These are phyloP conservation scores for Drosophila pandora DNA, from an alignment of 1,140 invertebrate genomes.

Conservation along the genomic window DNA sequence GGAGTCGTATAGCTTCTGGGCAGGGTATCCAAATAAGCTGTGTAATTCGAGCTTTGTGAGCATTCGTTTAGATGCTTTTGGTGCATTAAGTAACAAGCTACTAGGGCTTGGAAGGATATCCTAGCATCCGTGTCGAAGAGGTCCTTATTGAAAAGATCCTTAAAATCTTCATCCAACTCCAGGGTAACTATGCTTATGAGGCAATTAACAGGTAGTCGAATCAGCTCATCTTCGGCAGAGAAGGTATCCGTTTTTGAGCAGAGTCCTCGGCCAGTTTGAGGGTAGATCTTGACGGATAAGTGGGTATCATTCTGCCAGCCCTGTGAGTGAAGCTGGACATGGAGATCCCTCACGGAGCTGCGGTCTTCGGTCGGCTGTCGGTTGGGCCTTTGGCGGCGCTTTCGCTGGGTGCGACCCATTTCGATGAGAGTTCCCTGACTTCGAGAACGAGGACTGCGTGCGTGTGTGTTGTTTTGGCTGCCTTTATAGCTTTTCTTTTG, in stretches of 20 bases:
- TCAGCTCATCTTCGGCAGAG: conserved; percentile 47
- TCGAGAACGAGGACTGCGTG: conserved; percentile 1
- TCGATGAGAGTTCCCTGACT: conserved; percentile 1
- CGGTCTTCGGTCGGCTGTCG: not conserved
- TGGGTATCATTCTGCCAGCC: conserved; percentile 70
- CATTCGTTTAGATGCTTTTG: conserved; percentile 83
- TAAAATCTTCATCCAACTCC: conserved; percentile 65
- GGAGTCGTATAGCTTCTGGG: conserved; percentile 85
- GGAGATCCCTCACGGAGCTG: conserved; percentile 45
- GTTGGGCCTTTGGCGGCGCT: conserved; percentile 25
- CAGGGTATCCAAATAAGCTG: conserved; percentile 86
- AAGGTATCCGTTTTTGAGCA: conserved; percentile 58
- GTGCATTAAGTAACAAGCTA: conserved; percentile 87
- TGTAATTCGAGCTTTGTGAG: conserved; percentile 57
- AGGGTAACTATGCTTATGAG: conserved; percentile 70
- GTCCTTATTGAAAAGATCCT: conserved; percentile 53
- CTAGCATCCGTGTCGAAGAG: conserved; percentile 59
- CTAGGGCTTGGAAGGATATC: conserved; percentile 84
- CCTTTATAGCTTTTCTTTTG: conserved; percentile 30
- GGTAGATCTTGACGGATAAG: conserved; percentile 46
- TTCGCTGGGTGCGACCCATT: conserved; percentile 75
- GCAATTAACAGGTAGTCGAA: conserved; percentile 60
- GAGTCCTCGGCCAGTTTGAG: conserved; percentile 65
- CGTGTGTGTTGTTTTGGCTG: conserved; percentile 74
- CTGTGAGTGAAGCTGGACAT: conserved; percentile 38